These are phyloP conservation scores for Apamea anceps DNA, from an alignment of 2,888 invertebrate species.

Conservation along the genomic window DNA sequence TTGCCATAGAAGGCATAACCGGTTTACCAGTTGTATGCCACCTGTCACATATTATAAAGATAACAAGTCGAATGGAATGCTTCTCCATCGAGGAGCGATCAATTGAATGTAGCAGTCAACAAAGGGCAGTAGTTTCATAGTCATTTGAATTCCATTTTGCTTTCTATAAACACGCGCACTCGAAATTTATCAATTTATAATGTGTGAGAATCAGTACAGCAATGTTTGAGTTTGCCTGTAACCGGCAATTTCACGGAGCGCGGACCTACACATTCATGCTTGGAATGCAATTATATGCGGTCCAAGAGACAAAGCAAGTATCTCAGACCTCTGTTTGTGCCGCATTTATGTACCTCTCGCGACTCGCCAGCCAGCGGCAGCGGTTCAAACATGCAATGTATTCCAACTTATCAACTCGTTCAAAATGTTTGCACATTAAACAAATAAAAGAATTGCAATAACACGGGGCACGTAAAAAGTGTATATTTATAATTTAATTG, in stretches of 20 bases:
- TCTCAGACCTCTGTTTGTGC: slow-evolving; percentile 48
- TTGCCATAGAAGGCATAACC: slow-evolving; percentile 79
- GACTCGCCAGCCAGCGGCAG: slow-evolving; percentile 29
- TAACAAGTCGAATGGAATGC: slow-evolving; percentile 77
- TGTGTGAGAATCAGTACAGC: slow-evolving; percentile 57
- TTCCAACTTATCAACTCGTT: slow-evolving; percentile 45
- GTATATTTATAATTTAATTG: slow-evolving; percentile 65
- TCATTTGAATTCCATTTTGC: slow-evolving; percentile 49
- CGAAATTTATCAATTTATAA: slow-evolving; percentile 57
- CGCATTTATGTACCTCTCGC: slow-evolving; percentile 36
- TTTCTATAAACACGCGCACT: slow-evolving; percentile 53
- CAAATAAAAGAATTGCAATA: slow-evolving; percentile 41
- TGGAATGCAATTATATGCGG: slow-evolving; percentile 64
- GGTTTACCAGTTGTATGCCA: slow-evolving; percentile 82
- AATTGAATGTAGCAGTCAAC: slow-evolving; percentile 53
- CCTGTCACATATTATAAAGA: slow-evolving; percentile 80
- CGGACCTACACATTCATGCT: slow-evolving; percentile 51
- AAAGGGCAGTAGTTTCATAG: slow-evolving; percentile 59
- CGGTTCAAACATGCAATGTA: slow-evolving; percentile 37
- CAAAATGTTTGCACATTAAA: slow-evolving; percentile 45
- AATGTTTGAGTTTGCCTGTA: slow-evolving; percentile 49
- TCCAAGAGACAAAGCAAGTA: slow-evolving; percentile 62
- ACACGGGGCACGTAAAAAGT: slow-evolving; percentile 44
- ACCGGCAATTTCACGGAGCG: slow-evolving; percentile 53
- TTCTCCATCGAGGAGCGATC: slow-evolving; percentile 48